Conservation (phyloP, 2,888 invertebrate genomes). For the Cephalotes varians region DNA sequence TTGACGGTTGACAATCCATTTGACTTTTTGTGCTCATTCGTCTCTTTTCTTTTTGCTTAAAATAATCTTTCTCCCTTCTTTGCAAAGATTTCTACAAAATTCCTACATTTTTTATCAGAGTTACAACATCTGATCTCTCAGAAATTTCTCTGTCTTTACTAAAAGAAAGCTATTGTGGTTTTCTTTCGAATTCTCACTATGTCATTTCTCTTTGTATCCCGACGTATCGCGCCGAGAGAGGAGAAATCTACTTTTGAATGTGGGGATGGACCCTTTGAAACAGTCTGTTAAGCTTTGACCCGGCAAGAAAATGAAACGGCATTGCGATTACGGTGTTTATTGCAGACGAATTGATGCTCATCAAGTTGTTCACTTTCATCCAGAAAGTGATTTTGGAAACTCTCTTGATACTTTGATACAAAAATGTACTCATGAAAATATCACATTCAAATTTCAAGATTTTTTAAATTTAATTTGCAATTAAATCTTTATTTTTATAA, state of each 20-base stretch:
- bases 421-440: not conserved
- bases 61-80: not conserved
- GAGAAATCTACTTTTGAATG: constrained; percentile 29
- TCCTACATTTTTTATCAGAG: constrained; percentile 31
- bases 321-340: constrained; percentile 14
- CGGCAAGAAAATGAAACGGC: constrained; percentile 31
- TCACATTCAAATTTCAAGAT: not conserved
- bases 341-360: not conserved
- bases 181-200: constrained; percentile 24
- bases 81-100: not conserved
- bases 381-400: constrained; percentile 5
- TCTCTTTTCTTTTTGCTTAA: not conserved
- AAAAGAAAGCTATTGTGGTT: constrained; percentile 36
- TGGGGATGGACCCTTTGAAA: constrained; percentile 28
- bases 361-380: constrained; percentile 6
- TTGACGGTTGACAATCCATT: not conserved
- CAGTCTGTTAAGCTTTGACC: constrained; percentile 35
- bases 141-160: constrained; percentile 78
- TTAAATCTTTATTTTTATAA: no score
- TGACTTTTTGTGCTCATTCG: not conserved
- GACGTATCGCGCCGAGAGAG: constrained; percentile 21
- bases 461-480: no score
- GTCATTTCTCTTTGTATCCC: constrained; percentile 12
- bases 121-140: constrained; percentile 73
- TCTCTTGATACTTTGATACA: constrained; percentile 6